Evolutionary conservation across 2,113 vertebrate genomes (phyloP).

Genomic region (Mustela nigripes): DNA sequence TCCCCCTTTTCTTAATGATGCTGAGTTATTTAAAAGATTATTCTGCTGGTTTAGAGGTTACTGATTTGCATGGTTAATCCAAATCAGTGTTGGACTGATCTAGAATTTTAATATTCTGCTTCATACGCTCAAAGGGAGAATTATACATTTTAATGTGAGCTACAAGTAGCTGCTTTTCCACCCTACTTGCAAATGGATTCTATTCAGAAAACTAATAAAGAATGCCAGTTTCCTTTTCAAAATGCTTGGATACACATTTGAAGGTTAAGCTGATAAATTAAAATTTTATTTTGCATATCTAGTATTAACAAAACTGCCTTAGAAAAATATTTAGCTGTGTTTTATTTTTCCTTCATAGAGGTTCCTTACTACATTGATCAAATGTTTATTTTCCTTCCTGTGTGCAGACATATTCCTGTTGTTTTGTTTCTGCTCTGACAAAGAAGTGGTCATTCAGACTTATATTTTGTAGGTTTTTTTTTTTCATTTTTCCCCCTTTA

Average conservation of each 20-base stretch:
- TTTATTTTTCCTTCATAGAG: slow-evolving; percentile 51
- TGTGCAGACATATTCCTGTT: background rate
- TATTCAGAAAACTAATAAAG: slow-evolving; percentile 69
- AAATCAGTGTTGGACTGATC: background rate
- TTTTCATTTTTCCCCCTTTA: background rate
- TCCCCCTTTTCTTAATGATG: slow-evolving; percentile 12
- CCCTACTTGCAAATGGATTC: slow-evolving; percentile 49
- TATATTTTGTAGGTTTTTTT: slow-evolving; percentile 1
- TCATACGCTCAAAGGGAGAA: slow-evolving; percentile 47
- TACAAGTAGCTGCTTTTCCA: slow-evolving; percentile 35
- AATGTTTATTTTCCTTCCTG: background rate
- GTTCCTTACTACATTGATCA: background rate
- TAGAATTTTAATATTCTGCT: slow-evolving; percentile 66
- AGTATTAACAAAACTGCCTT: background rate
- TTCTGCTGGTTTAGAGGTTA: slow-evolving; percentile 18
- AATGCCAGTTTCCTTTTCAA: slow-evolving; percentile 49
- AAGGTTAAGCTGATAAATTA: slow-evolving; percentile 50
- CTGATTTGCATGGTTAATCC: slow-evolving; percentile 51
- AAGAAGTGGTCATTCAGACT: background rate
- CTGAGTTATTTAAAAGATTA: slow-evolving; percentile 40
- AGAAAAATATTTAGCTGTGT: background rate
- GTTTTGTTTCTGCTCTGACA: background rate
- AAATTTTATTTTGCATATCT: slow-evolving; percentile 56
- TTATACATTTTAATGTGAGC: slow-evolving; percentile 61
- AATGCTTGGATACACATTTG: slow-evolving; percentile 13